phyloP scores from a whole-genome alignment of 1,140 invertebrate genomes.

The Globodera rostochiensis region DNA sequence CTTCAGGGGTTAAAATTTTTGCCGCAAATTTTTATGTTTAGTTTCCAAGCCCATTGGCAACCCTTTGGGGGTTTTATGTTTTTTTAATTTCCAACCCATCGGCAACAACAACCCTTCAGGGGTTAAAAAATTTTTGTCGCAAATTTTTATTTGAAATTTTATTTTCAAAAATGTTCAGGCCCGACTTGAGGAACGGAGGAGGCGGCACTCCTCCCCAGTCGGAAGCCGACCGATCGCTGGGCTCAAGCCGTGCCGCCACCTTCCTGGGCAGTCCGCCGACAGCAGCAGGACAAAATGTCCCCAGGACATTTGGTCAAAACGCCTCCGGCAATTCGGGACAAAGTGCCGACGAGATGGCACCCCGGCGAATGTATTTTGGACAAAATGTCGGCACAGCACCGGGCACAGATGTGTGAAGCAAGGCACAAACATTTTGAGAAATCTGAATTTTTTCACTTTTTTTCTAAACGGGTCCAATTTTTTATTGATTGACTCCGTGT shows the following conservation, averaged over 20 bases:
- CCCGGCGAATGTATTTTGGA: too few species aligned
- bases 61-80: background rate
- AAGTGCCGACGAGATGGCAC: too few species aligned
- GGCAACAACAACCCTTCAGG: background rate
- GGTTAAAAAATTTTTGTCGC: background rate
- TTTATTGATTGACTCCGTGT: too few species aligned
- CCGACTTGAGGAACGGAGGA: background rate
- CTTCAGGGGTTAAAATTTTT: too few species aligned
- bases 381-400: background rate
- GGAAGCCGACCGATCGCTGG: background rate
- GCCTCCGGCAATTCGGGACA: background rate
- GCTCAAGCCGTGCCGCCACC: conserved; percentile 1
- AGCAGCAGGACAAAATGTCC: background rate
- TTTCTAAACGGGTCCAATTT: too few species aligned
- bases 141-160: too few species aligned
- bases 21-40: too few species aligned
- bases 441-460: background rate
- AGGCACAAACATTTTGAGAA: background rate
- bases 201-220: background rate
- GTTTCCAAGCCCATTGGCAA: too few species aligned
- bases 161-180: background rate
- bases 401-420: background rate
- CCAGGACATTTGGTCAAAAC: background rate
- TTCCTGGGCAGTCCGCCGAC: conserved; percentile 1
- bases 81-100: background rate